These are phyloP conservation scores for Ceratina calcarata DNA, from an alignment of 1,140 invertebrate genomes.

Conservation along the genomic window DNA sequence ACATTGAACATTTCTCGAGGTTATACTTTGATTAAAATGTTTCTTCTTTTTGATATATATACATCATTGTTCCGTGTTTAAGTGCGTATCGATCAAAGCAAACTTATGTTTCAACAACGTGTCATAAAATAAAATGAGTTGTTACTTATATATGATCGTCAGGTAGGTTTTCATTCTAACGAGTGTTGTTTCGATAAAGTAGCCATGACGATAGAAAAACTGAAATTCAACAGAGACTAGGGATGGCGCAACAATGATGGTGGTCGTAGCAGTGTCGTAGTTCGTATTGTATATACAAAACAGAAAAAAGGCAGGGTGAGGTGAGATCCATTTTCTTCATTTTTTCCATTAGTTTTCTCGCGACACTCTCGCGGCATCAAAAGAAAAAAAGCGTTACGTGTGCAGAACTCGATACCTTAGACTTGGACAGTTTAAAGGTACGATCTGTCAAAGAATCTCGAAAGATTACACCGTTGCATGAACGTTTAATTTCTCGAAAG, in stretches of 20 bases:
- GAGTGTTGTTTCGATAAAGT: neutral
- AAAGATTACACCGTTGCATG: constrained; percentile 23
- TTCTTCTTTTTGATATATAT: no score
- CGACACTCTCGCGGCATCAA: neutral
- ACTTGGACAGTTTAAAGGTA: neutral
- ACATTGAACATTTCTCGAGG: no score
- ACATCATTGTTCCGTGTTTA: no score
- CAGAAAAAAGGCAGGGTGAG: neutral
- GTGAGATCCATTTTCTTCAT: constrained; percentile 1
- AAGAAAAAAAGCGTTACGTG: constrained; percentile 1
- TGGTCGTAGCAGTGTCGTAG: neutral
- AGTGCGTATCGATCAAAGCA: neutral
- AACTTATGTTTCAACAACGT: neutral
- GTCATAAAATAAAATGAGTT: neutral
- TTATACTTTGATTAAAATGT: no score
- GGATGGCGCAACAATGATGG: neutral
- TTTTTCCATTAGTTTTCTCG: constrained; percentile 9
- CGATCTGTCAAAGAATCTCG: constrained; percentile 25
- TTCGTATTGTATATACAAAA: neutral
- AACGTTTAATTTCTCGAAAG: constrained; percentile 9
- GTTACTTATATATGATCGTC: neutral
- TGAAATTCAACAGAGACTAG: neutral
- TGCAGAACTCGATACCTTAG: neutral
- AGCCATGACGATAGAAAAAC: neutral
- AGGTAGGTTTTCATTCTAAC: neutral